Evolutionary conservation across 1,140 invertebrate species (phyloP).

Genomic region (Pinna nobilis): DNA sequence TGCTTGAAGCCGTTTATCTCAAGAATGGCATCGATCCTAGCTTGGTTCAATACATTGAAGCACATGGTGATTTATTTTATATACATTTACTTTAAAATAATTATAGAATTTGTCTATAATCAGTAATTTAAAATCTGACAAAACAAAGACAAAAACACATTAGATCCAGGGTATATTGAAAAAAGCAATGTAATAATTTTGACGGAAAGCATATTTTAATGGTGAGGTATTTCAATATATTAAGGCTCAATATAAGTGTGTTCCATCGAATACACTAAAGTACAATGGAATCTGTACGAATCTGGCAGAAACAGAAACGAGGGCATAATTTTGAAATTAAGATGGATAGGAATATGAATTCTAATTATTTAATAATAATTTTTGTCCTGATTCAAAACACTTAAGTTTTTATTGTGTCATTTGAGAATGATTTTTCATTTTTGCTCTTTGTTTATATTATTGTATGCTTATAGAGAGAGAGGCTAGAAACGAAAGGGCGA

Average conservation of each 20-base stretch:
- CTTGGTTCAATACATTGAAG: slow-evolving; percentile 43
- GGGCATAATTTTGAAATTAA: no score
- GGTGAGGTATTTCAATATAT: no score
- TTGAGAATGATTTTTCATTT: background rate
- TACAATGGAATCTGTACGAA: no score
- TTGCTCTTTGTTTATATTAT: background rate
- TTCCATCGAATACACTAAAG: no score
- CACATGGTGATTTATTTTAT: slow-evolving; percentile 42
- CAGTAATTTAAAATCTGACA: background rate
- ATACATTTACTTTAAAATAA: background rate
- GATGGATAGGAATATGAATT: no score
- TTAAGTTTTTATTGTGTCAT: background rate
- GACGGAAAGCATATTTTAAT: no score
- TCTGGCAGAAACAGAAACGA: no score
- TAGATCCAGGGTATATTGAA: background rate
- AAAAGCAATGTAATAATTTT: no score
- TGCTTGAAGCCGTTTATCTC: slow-evolving; percentile 29
- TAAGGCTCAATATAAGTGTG: no score
- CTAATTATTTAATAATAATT: slow-evolving; percentile 7
- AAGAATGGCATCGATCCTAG: slow-evolving; percentile 8
- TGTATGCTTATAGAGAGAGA: background rate
- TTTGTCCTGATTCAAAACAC: slow-evolving; percentile 9
- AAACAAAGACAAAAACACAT: background rate
- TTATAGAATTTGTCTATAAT: background rate
- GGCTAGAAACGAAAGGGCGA: no score